phyloP scores from a whole-genome alignment of 2,113 vertebrate genomes.

The Forbesichthys papilliferus region DNA sequence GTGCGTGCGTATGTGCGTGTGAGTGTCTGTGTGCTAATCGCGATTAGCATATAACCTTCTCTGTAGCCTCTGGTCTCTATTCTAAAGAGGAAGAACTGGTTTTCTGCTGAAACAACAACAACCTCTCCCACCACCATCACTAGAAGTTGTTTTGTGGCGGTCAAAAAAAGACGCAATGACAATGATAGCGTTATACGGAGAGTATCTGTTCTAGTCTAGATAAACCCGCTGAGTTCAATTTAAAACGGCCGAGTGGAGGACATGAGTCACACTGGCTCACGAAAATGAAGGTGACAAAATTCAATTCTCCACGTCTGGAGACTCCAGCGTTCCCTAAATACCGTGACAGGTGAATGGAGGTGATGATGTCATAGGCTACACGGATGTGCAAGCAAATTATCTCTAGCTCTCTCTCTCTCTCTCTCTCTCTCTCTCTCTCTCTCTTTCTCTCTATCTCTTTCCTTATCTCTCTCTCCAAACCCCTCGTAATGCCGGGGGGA shows the following conservation, averaged over 20 bases:
- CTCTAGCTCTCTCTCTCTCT: background rate
- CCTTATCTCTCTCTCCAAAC: constrained; percentile 18
- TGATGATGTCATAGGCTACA: background rate
- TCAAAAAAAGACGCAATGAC: too few species aligned
- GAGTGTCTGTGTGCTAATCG: background rate
- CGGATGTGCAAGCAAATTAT: background rate
- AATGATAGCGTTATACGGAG: too few species aligned
- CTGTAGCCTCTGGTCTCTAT: constrained; percentile 27
- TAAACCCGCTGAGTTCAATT: too few species aligned
- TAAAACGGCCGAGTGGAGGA: too few species aligned
- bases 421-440: constrained; percentile 2
- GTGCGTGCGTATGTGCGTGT: background rate
- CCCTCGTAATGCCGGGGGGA: constrained; percentile 23
- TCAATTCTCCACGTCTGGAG: too few species aligned
- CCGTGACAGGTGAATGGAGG: background rate
- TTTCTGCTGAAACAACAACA: constrained; percentile 24
- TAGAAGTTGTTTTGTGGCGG: too few species aligned
- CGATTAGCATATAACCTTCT: constrained; percentile 63
- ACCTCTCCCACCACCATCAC: background rate
- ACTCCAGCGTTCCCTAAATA: background rate
- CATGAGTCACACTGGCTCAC: too few species aligned
- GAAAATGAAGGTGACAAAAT: too few species aligned
- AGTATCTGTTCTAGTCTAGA: too few species aligned
- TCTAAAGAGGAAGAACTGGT: constrained; percentile 3
- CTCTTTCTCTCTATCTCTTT: background rate